phyloP scores from a whole-genome alignment of 2,888 invertebrate species.

The Elaeidobius kamerunicus region DNA sequence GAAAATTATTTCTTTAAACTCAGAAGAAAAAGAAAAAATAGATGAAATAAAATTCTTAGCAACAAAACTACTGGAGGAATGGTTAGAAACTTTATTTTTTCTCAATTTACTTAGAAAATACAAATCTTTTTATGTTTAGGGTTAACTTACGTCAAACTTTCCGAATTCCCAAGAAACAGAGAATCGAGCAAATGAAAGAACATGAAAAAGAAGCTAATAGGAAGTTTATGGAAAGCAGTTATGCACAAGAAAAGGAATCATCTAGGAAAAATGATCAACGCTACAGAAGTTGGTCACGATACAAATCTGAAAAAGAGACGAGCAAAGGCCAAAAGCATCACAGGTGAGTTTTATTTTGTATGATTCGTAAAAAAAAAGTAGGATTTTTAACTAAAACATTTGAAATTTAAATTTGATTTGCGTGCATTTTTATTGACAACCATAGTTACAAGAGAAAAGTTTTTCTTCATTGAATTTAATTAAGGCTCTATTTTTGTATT shows the following conservation, averaged over 20 bases:
- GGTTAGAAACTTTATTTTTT: conserved; percentile 49
- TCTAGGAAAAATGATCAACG: conserved; percentile 33
- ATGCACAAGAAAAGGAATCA: conserved; percentile 34
- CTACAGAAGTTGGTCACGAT: conserved; percentile 33
- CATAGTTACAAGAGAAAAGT: no score
- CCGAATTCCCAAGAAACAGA: conserved; percentile 90
- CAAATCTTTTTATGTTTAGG: no score
- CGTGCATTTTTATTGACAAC: no score
- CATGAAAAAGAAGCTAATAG: conserved; percentile 88
- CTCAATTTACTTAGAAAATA: not conserved
- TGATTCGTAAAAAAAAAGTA: no score
- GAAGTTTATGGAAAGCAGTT: conserved; percentile 41
- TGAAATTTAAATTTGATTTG: no score
- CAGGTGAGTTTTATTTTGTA: conserved; percentile 18
- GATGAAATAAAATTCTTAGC: conserved; percentile 61
- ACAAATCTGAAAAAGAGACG: conserved; percentile 37
- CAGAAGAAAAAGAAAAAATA: conserved; percentile 33
- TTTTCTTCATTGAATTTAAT: no score
- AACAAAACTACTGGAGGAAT: conserved; percentile 64
- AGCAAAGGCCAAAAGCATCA: conserved; percentile 32
- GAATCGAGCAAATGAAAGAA: conserved; percentile 92
- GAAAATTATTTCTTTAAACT: conserved; percentile 26
- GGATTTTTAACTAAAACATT: no score
- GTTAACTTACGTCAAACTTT: conserved; percentile 73
- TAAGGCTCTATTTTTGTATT: not conserved